Evolutionary conservation across 2,797 vertebrate species (phyloP).

Genomic region (Erpetoichthys calabaricus): DNA sequence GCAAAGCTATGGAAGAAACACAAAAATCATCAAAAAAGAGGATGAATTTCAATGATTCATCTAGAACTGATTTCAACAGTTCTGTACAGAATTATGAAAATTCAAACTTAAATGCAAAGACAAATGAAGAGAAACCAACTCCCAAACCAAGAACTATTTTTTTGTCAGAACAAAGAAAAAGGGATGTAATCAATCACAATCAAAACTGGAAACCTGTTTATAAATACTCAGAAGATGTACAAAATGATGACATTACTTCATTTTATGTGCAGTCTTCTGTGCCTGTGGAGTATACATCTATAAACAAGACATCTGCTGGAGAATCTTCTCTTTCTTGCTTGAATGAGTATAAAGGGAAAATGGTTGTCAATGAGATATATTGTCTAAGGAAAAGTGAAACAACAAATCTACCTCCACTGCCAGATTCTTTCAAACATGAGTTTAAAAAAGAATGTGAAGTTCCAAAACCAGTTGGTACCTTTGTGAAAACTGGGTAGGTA

Average conservation of each 20-base stretch:
- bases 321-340: slow-evolving; percentile 13
- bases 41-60: no score
- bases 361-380: slow-evolving; percentile 81
- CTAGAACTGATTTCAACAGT: no score
- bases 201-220: no score
- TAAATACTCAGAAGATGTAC: no score
- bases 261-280: no score
- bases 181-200: not conserved
- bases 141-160: slow-evolving; percentile 34
- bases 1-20: no score
- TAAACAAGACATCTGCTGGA: slow-evolving; percentile 31
- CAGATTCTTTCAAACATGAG: slow-evolving; percentile 56
- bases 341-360: slow-evolving; percentile 46
- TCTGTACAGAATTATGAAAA: no score
- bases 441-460: slow-evolving; percentile 83
- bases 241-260: no score
- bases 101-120: not conserved
- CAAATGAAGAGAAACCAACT: slow-evolving; percentile 14
- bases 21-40: no score
- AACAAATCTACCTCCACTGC: slow-evolving; percentile 10
- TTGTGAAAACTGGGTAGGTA: slow-evolving; percentile 52
- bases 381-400: slow-evolving; percentile 17
- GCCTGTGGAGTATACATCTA: slow-evolving; percentile 15
- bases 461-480: slow-evolving; percentile 32
- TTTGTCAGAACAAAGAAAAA: slow-evolving; percentile 20